Percentiles rank a stretch among this genome's conserved stretches.
phyloP scores from a whole-genome alignment of 1,140 invertebrate species.

The Zaprionus taronus region DNA sequence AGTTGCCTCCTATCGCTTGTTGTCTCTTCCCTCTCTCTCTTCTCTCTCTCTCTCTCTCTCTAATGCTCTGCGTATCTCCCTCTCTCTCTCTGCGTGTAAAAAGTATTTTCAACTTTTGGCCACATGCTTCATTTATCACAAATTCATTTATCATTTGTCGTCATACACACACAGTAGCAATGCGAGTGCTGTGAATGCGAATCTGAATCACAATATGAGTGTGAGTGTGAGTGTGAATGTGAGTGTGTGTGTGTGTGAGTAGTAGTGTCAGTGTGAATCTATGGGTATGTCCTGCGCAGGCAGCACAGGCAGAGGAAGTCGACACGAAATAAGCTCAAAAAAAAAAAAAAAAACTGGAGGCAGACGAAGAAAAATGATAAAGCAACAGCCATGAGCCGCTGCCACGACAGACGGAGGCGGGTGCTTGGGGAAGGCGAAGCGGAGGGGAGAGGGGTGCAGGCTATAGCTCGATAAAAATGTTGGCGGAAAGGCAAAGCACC shows the following conservation, averaged over 20 bases:
- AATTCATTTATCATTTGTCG: conserved; percentile 67
- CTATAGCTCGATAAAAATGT: conserved; percentile 54
- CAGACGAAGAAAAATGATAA: conserved; percentile 60
- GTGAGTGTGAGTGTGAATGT: conserved; percentile 13
- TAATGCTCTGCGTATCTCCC: neutral
- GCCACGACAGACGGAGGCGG: neutral
- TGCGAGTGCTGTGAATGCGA: conserved; percentile 42
- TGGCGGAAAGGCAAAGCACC: conserved; percentile 47
- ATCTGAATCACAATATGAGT: conserved; percentile 32
- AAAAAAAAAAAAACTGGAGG: conserved; percentile 22
- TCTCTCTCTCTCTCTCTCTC: neutral
- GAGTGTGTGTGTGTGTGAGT: neutral
- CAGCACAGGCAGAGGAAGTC: conserved; percentile 28
- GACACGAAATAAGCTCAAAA: conserved; percentile 37
- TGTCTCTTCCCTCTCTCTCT: neutral
- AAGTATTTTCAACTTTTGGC: conserved; percentile 82
- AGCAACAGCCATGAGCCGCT: conserved; percentile 38
- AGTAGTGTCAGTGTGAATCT: neutral
- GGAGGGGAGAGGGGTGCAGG: neutral
- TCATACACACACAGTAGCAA: conserved; percentile 43
- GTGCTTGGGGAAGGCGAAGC: neutral
- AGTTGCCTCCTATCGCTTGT: conserved; percentile 28
- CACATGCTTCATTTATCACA: conserved; percentile 81
- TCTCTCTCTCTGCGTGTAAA: conserved; percentile 51
- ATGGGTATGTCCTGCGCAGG: conserved; percentile 7